A percentile compares a stretch with the other conserved stretches of the same genome.
phyloP scores from a whole-genome alignment of 1,140 invertebrate species.

The Neoseiulus cucumeris region DNA sequence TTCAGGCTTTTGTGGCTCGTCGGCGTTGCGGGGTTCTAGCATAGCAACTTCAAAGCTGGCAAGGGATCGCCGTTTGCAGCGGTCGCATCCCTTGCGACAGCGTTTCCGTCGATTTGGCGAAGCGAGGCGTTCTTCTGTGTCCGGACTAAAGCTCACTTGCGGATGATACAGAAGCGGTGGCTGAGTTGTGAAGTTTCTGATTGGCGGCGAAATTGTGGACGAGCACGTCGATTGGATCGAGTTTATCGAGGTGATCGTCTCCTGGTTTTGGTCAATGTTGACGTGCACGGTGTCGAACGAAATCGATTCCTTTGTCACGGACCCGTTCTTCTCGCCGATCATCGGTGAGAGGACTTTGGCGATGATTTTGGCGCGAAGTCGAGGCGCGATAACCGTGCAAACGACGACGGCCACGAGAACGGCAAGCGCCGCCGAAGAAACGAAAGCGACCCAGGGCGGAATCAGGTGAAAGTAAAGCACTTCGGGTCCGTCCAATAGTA shows the following conservation, averaged over 20 bases:
- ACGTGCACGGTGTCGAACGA: neutral
- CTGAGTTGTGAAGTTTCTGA: neutral
- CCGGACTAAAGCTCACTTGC: slow-evolving; percentile 2
- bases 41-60: slow-evolving; percentile 2
- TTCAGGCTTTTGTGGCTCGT: slow-evolving; percentile 14
- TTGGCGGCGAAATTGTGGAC: neutral
- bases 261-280: neutral
- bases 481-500: slow-evolving; percentile 76
- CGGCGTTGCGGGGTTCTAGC: neutral
- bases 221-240: neutral
- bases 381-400: slow-evolving; percentile 54
- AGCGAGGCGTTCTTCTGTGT: neutral
- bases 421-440: slow-evolving; percentile 44
- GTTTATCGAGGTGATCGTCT: neutral
- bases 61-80: neutral
- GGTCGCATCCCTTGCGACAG: neutral
- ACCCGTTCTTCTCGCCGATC: neutral
- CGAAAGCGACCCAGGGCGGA: slow-evolving; percentile 59
- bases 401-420: slow-evolving; percentile 46
- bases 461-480: slow-evolving; percentile 28
- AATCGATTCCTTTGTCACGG: neutral
- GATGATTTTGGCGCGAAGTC: slow-evolving; percentile 12
- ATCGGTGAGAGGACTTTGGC: neutral
- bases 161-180: neutral
- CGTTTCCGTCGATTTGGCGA: neutral